Base-by-base conservation (phyloP, 2,797 vertebrate species). In the Erpetoichthys calabaricus region DNA sequence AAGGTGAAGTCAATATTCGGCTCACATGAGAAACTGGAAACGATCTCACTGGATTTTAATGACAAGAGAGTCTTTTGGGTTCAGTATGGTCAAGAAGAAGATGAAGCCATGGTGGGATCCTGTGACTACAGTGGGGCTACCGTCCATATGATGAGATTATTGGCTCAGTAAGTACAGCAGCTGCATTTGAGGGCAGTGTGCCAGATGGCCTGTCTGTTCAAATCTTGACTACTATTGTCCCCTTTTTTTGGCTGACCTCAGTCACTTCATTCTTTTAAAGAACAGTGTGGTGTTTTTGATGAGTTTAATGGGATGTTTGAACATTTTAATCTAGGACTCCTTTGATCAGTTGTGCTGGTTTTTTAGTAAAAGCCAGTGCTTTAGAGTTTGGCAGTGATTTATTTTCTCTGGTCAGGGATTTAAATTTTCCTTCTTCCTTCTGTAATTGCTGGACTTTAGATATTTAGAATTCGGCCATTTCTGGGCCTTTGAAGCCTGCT, bases 51-150 rank as follows among this genome's bases (percentile, higher is more conserved):
- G 8, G 91, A 97, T 70, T 44, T 77, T 47, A 56, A 61, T 4
- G 82, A 85, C 56, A 76, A 67, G 59, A 80, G 79, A 52, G 76
- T 98, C 55, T 97, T 90, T 71, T 96, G 94, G 93, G 76, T 87
- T 59, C 87, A 91, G 67, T 67, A 80, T 8, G 65, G 72, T 5
- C 59, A 60, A 0, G 60, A 68, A 3, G 80, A 70, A 60, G 75
- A 75, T 45, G 67, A 75, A 51, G 68, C 81, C 60, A 59, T 0
- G 5, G 70, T 98, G 57, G 79, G 75, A 45, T 92, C 91, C 3
- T 94, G 91, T 45, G 67, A 90, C 65, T 99, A 96, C 64, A 68
- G 80, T 0, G 92, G 94, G 0, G 73, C 85, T 9, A 65, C 67
- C 45, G 58, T 87, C 53, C 80, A 59, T 56, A 65, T 87, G 59